phyloP scores from a whole-genome alignment of 2,797 vertebrate species.

The Echiichthys vipera region DNA sequence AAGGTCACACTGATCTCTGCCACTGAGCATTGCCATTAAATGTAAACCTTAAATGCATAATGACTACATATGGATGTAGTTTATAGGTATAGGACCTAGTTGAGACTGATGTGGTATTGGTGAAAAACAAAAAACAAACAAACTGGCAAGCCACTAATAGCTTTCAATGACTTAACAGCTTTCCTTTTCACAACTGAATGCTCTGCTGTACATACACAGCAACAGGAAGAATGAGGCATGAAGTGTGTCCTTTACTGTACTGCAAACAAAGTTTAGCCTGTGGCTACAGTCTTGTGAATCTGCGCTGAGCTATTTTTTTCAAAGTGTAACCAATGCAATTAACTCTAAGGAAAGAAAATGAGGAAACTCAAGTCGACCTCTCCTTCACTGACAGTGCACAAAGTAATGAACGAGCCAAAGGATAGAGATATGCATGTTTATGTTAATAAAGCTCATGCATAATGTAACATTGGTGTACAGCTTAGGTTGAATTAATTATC shows the following conservation, averaged over 20 bases:
- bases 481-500: constrained; percentile 54
- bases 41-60: constrained; percentile 14
- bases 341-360: constrained; percentile 34
- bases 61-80: background rate
- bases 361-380: constrained; percentile 25
- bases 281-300: constrained; percentile 39
- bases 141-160: constrained; percentile 39
- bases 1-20: constrained; percentile 29
- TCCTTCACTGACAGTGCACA: constrained; percentile 34
- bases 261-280: constrained; percentile 42
- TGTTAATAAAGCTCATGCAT: constrained; percentile 53
- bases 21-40: background rate
- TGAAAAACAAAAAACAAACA: background rate
- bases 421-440: constrained; percentile 55
- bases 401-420: constrained; percentile 51
- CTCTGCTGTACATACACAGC: constrained; percentile 39
- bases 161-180: constrained; percentile 52
- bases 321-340: constrained; percentile 42
- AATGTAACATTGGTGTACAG: constrained; percentile 32
- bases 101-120: constrained; percentile 1
- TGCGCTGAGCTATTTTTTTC: constrained; percentile 20
- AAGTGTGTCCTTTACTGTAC: constrained; percentile 45
- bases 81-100: background rate
- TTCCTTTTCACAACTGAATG: constrained; percentile 46
- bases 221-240: constrained; percentile 49